Evolutionary conservation across 2,113 vertebrate genomes (phyloP), one percentile per base, ranked within the genome.

Genomic region (Cygnus atratus): DNA sequence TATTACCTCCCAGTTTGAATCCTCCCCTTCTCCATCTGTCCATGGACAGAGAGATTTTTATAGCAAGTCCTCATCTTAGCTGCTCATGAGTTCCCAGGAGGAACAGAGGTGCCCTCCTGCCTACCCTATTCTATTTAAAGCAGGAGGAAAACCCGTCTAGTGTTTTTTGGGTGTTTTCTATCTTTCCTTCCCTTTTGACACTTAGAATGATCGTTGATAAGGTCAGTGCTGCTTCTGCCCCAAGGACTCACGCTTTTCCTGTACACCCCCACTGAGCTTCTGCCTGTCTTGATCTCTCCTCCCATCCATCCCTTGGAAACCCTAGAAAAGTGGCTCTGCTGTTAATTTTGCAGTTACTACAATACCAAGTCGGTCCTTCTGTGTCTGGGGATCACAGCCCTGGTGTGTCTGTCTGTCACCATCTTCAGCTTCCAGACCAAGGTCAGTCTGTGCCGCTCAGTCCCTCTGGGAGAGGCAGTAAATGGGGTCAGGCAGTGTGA

Each of bases 381-480:
- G 96, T 99, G 99, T 80, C 98, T 99, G 83, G 98, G 98, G 25
- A 99, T 99, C 97, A 99, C 99, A 3, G 98, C 98, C 37, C 97
- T 99, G 46, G 99, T 99, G 91, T 99, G 99, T 95, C 97, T 99
- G 41, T 97, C 98, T 0, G 98, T 99, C 93, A 99, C 98, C 2
- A 43, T 99, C 94, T 99, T 99, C 98, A 99, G 99, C 96, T 99
- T 99, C 97, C 99, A 99, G 97, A 99, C 98, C 73, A 99, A 99
- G 98, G 99, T 99, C 83, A 97, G 97, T 6, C 17, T 24, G 52
- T 3, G 75, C 26, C 44, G n/a, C 8, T n/a, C 8, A 18, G 11
- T 17, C 16, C 68, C 52, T 15, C 0, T 3, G 55, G 44, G 43
- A 81, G 41, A 54, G 11, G 54, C 46, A 19, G 22, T 18, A 2